Percentiles rank a stretch among this genome's conserved stretches.
Evolutionary conservation across 2,888 invertebrate species (phyloP).

Genomic region (Latheticus oryzae): DNA sequence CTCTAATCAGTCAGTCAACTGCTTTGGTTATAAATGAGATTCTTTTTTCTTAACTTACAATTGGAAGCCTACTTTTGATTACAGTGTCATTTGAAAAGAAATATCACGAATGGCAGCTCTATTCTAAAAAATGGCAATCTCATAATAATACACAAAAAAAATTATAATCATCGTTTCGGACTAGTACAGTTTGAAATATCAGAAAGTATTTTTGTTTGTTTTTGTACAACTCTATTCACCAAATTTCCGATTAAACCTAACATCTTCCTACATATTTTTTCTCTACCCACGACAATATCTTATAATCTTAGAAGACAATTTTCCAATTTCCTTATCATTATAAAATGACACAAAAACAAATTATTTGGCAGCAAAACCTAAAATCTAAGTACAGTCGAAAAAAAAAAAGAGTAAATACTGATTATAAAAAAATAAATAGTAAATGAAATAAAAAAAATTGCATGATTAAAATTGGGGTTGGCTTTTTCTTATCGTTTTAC

Average conservation of each 20-base stretch:
- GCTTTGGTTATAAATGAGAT: slow-evolving; percentile 42
- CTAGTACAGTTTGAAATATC: slow-evolving; percentile 54
- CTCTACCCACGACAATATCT: slow-evolving; percentile 41
- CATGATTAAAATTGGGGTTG: slow-evolving; percentile 18
- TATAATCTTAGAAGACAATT: slow-evolving; percentile 40
- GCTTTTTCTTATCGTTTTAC: slow-evolving; percentile 50
- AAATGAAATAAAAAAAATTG: slow-evolving; percentile 31
- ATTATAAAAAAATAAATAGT: slow-evolving; percentile 37
- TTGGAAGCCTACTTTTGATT: slow-evolving; percentile 45
- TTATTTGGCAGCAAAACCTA: slow-evolving; percentile 50
- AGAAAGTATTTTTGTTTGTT: slow-evolving; percentile 20
- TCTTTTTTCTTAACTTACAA: slow-evolving; percentile 38
- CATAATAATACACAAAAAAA: slow-evolving; percentile 49
- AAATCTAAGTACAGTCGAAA: slow-evolving; percentile 45
- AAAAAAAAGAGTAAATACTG: slow-evolving; percentile 40
- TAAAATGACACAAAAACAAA: slow-evolving; percentile 39
- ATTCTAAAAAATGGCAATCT: slow-evolving; percentile 37
- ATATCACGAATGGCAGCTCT: slow-evolving; percentile 52
- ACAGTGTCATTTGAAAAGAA: slow-evolving; percentile 30
- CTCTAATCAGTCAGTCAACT: slow-evolving; percentile 32
- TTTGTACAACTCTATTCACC: slow-evolving; percentile 32
- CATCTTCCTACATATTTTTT: slow-evolving; percentile 37
- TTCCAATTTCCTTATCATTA: slow-evolving; percentile 34
- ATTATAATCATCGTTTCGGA: slow-evolving; percentile 51
- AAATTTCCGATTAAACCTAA: slow-evolving; percentile 37